phyloP scores from a whole-genome alignment of 2,797 vertebrate genomes.

The Fistularia commersonii region DNA sequence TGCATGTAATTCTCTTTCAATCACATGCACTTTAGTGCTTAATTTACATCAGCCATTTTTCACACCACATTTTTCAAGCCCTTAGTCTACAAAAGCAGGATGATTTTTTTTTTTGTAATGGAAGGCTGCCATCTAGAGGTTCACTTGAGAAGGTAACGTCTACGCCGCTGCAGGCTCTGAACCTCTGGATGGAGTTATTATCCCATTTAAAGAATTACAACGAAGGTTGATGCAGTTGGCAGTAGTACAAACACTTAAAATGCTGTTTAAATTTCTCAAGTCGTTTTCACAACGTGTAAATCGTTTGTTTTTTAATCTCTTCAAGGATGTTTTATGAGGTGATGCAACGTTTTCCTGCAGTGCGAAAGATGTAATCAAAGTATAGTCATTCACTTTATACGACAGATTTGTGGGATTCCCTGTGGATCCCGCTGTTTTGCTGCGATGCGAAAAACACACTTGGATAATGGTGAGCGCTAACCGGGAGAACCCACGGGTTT shows the following conservation, averaged over 20 bases:
- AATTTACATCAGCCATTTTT: too few species aligned
- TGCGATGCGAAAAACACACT: slow-evolving; percentile 5
- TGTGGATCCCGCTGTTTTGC: not conserved
- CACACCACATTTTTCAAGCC: too few species aligned
- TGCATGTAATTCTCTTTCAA: too few species aligned
- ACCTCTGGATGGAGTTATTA: slow-evolving; percentile 66
- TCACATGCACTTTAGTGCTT: too few species aligned
- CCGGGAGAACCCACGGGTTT: slow-evolving; percentile 15
- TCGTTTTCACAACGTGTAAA: not conserved
- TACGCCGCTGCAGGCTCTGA: slow-evolving; percentile 10
- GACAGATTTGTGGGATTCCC: slow-evolving; percentile 2
- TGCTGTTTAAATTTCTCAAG: not conserved
- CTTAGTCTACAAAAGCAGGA: too few species aligned
- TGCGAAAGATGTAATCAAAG: not conserved
- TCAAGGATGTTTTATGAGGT: slow-evolving; percentile 1
- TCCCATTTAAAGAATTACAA: slow-evolving; percentile 25
- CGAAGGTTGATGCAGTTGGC: not conserved
- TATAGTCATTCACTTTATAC: not conserved
- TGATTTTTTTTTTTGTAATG: too few species aligned
- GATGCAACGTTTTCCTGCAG: not conserved
- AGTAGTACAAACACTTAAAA: not conserved
- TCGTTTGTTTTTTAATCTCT: slow-evolving; percentile 2
- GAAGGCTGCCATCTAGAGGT: slow-evolving; percentile 69
- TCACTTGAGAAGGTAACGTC: slow-evolving; percentile 1
- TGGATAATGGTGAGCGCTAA: slow-evolving; percentile 11